Conservation (phyloP, 2,888 invertebrate genomes). For the Oxyteleia sp. region DNA sequence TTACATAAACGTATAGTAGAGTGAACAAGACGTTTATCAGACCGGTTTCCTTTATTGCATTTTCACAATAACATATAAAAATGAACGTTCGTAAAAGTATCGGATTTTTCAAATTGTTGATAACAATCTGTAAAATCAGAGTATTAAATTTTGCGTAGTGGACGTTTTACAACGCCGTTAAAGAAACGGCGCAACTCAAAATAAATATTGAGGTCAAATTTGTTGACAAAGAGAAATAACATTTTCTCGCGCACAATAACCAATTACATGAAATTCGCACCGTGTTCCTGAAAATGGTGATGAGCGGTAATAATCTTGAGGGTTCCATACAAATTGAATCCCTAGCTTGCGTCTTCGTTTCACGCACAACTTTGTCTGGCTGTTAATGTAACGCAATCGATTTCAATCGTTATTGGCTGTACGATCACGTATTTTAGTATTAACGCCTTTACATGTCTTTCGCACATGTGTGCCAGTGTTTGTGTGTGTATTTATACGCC, state of each 20-base stretch:
- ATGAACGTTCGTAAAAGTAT: background rate
- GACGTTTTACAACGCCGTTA: background rate
- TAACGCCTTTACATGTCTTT: slow-evolving; percentile 70
- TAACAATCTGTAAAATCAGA: no score
- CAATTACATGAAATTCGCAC: slow-evolving; percentile 39
- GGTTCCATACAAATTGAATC: slow-evolving; percentile 68
- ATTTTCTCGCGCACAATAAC: slow-evolving; percentile 14
- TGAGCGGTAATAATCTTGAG: slow-evolving; percentile 63
- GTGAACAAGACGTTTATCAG: background rate
- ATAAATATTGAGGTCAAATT: background rate
- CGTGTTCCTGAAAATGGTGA: slow-evolving; percentile 67
- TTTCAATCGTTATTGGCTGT: slow-evolving; percentile 68
- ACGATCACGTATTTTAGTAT: slow-evolving; percentile 75
- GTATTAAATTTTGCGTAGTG: background rate
- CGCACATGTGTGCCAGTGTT: slow-evolving; percentile 20
- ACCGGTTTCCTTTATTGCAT: slow-evolving; percentile 23
- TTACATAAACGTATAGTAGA: slow-evolving; percentile 22
- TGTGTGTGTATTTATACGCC: slow-evolving; percentile 21
- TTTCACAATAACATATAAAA: slow-evolving; percentile 1
- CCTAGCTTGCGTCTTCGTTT: slow-evolving; percentile 37
- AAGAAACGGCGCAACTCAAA: background rate
- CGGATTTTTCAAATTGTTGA: background rate
- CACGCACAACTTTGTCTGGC: slow-evolving; percentile 30
- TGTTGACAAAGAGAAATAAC: slow-evolving; percentile 39
- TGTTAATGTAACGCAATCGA: slow-evolving; percentile 67